Evolutionary conservation across 53 echinoderm and acorn worm genomes (phyloP), one percentile per base, ranked within the genome.

Genomic region (Echinarachnius parma): DNA sequence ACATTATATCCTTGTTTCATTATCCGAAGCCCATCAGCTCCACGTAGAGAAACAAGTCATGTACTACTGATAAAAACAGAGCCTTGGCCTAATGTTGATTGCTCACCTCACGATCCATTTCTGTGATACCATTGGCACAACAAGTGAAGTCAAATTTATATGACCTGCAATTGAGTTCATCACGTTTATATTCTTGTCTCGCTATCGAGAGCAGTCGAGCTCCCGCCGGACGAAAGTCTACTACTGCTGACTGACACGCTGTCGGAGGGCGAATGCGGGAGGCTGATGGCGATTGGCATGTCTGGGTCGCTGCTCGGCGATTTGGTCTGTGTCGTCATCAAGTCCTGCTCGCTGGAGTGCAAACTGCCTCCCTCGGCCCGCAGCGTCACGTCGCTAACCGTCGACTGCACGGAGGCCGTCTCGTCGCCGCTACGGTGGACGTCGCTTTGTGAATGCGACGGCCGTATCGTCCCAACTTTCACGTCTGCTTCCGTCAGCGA

Each of bases 301-400:
- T 70, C 70, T 70, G 29, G 70, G 53, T 70, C 70, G 34, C 70
- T 70, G 70, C 53, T 70, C 13, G 70, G 18, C 31, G 70, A 34
- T 31, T 52, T 70, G 70, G 53, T 53, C 21, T 53, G 33, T 5
- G 52, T 54, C 24, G 53, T 70, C 70, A 33, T 34, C 53, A 70
- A 21, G 53, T 70, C 70, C 24, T 26, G 34, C 54, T 70, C 70
- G 35, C 70, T 70, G 53, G 70, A 53, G 16, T 31, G 55, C 23
- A 54, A 36, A 26, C 70, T 70, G n/a, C n/a, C n/a, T 26, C 70
- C 70, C 32, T 70, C 70, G 21, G 70, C 70, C 23, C 70, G 70
- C 35, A 70, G 54, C 22, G 70, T 70, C 22, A 54, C 52, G 54
- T 70, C 70, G 53, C 70, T 70, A 32, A 53, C 53, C 53, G 52